Percentiles rank a stretch among this genome's conserved stretches.
Conservation (phyloP, 1,140 invertebrate genomes). For the Achatina immaculata region DNA sequence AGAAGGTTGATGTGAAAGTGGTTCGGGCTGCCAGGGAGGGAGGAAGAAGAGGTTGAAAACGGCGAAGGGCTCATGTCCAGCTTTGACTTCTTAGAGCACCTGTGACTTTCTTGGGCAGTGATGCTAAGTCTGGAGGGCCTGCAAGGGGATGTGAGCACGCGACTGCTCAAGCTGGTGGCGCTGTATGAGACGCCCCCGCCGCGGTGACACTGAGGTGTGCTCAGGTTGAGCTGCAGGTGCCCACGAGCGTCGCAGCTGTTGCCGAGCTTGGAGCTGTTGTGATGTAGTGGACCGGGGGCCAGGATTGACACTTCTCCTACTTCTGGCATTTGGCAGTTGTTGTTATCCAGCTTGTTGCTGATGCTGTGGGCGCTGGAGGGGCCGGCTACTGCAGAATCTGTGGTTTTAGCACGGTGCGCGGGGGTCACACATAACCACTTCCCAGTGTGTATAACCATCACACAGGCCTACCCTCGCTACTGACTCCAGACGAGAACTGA, state of each 20-base stretch:
- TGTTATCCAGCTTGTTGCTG: slow-evolving; percentile 27
- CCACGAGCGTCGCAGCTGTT: slow-evolving; percentile 39
- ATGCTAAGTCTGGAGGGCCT: slow-evolving; percentile 5
- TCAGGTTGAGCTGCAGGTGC: slow-evolving; percentile 44
- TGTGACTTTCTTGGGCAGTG: slow-evolving; percentile 16
- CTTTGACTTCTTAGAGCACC: slow-evolving; percentile 36
- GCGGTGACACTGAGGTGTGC: slow-evolving; percentile 37
- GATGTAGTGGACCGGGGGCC: slow-evolving; percentile 31
- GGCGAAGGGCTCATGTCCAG: slow-evolving; percentile 21
- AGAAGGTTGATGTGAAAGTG: not conserved
- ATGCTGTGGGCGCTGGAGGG: not conserved
- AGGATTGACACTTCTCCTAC: slow-evolving; percentile 59
- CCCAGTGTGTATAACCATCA: slow-evolving; percentile 23
- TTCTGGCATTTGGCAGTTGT: slow-evolving; percentile 55
- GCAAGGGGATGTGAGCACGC: not conserved
- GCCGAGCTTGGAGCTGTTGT: not conserved
- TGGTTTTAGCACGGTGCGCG: not conserved
- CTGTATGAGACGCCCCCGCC: slow-evolving; percentile 16
- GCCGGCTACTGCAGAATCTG: not conserved
- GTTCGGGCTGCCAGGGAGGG: slow-evolving; percentile 27
- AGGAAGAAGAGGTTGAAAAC: slow-evolving; percentile 15
- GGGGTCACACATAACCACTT: not conserved
- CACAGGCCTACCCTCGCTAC: not conserved
- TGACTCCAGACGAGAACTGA: not conserved
- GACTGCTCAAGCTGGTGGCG: slow-evolving; percentile 16